Base-by-base conservation (phyloP, 2,113 vertebrate species). In the Ammodytes dubius region DNA sequence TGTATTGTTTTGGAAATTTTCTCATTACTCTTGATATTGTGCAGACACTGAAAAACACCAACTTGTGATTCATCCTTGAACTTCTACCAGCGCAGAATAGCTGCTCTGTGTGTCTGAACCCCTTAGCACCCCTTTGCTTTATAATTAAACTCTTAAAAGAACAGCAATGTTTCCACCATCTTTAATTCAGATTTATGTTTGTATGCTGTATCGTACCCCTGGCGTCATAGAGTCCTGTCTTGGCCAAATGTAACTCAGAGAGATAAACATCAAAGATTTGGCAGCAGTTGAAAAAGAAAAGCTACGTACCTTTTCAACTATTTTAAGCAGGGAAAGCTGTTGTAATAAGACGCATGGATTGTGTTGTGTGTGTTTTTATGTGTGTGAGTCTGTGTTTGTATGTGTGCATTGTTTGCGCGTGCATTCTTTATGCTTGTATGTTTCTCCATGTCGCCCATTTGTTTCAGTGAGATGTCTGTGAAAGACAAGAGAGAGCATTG, bases 401-500 rank as follows among this genome's bases (percentile, higher is more conserved):
- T 35, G 56, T 71, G 27, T 27, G 27, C 27, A 1, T 27, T 27
- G 27, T 27, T 27, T 27, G 27, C 27, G 27, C 27, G 27, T 2
- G 2, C 27, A 27, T 27, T 27, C 17, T 15, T 17, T 11, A 1
- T 35, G 54, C 19, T 45, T 45, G 15, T 43, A 13, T 35, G 56
- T 71, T 27, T 60, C 37, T 69, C 19, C 6, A 17, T 27, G 7
- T 46, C 11, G 50, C 17, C n/a, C 17, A 37, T 70, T 45, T 46
- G 7, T n/a, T 54, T 63, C 57, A 3, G 42, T 47, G 66, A 72
- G 27, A 35, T 46, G 63, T 39, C 46, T 69, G 75, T 70, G 54
- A 80, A 77, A 84, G 66, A 60, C 64, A 66, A 2, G 14, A 80
- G 49, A 7, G 49, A 58, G 75, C 57, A 37, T 54, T 67, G 76